A percentile compares a stretch with the other conserved stretches of the same genome.
Conservation (phyloP, 2,113 vertebrate species). For the Mus spicilegus region DNA sequence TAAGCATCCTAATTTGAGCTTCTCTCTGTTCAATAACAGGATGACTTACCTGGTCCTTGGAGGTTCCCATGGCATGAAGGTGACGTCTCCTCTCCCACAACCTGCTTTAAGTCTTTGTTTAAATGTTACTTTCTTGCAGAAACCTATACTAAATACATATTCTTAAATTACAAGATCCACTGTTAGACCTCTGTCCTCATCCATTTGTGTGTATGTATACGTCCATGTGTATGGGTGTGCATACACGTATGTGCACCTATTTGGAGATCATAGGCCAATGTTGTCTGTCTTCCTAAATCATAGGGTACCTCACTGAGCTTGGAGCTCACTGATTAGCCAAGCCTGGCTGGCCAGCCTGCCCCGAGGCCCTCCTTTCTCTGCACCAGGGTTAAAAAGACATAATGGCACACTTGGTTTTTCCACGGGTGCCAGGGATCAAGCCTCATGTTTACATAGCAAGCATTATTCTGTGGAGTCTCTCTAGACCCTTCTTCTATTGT, state of each 20-base stretch:
- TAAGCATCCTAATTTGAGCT: neutral
- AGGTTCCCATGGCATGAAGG: neutral
- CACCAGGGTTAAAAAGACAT: neutral
- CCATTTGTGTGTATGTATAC: neutral
- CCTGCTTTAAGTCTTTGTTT: constrained; percentile 21
- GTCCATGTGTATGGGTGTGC: neutral
- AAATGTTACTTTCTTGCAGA: constrained; percentile 30
- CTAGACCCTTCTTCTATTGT: neutral
- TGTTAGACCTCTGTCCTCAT: neutral
- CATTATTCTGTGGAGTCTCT: neutral
- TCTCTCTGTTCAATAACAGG: neutral
- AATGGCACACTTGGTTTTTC: neutral
- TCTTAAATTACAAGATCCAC: neutral
- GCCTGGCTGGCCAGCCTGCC: neutral
- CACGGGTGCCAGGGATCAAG: too few species aligned
- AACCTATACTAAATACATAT: neutral
- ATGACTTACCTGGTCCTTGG: neutral
- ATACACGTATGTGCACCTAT: too few species aligned
- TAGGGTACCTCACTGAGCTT: neutral
- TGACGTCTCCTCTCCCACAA: neutral
- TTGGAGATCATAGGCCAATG: neutral
- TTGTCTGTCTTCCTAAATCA: neutral
- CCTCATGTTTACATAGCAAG: neutral
- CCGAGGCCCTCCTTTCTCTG: neutral
- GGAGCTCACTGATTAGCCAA: neutral